Conservation (phyloP, 1,140 invertebrate genomes). For the Heliconius congener region DNA sequence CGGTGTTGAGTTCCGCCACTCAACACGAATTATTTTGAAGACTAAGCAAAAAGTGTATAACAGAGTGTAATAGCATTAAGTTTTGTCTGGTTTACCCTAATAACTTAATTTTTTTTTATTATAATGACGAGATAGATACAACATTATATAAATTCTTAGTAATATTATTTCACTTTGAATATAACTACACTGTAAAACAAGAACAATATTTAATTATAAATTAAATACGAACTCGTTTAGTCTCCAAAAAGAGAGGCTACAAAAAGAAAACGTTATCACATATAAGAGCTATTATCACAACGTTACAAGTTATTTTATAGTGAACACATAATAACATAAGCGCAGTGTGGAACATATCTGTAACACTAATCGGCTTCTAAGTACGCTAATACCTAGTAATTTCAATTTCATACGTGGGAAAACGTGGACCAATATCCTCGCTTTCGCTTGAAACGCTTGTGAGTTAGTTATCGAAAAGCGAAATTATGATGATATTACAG, state of each 20-base stretch:
- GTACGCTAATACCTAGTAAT: slow-evolving; percentile 43
- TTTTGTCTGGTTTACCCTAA: too few relatives aligned
- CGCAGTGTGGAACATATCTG: slow-evolving; percentile 33
- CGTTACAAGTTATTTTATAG: background rate
- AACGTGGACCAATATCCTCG: slow-evolving; percentile 16
- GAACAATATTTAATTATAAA: too few relatives aligned
- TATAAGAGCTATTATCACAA: background rate
- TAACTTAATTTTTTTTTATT: background rate
- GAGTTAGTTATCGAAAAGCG: slow-evolving; percentile 5
- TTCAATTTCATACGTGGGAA: slow-evolving; percentile 50
- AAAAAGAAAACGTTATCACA: background rate
- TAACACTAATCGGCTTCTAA: slow-evolving; percentile 43
- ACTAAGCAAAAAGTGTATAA: too few relatives aligned
- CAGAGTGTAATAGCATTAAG: too few relatives aligned
- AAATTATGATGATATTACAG: slow-evolving; percentile 19
- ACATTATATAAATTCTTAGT: background rate
- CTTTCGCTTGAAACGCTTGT: slow-evolving; percentile 1
- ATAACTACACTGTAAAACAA: too few relatives aligned
- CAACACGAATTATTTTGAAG: too few relatives aligned
- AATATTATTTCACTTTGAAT: too few relatives aligned
- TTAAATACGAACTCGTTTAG: too few relatives aligned
- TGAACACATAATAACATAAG: slow-evolving; percentile 8
- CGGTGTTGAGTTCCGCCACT: too few relatives aligned
- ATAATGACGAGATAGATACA: background rate
- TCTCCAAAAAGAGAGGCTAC: too few relatives aligned